Evolutionary conservation across 2,113 vertebrate species (phyloP).

Genomic region (Calidris pugnax): DNA sequence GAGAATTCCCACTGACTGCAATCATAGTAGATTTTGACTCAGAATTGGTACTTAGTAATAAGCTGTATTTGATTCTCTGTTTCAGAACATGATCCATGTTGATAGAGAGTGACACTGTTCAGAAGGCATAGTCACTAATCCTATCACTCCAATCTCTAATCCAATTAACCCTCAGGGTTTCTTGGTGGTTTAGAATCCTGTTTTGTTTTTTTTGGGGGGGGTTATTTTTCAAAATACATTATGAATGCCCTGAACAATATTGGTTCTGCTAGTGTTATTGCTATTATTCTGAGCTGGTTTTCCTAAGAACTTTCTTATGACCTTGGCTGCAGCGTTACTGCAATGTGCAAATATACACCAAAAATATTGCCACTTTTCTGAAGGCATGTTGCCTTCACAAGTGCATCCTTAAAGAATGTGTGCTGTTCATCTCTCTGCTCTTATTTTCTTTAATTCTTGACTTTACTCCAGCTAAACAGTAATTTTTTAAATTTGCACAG

Average conservation of each 20-base stretch:
- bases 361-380: neutral
- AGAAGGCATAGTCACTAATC: neutral
- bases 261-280: neutral
- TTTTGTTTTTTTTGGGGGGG: fast-evolving
- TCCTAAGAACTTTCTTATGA: neutral
- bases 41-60: neutral
- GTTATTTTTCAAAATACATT: neutral
- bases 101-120: neutral
- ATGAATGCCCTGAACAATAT: neutral
- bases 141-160: neutral
- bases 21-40: neutral
- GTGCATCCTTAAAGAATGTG: neutral
- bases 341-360: neutral
- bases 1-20: neutral
- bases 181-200: neutral
- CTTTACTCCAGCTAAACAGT: neutral
- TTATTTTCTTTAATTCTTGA: neutral
- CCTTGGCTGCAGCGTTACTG: neutral
- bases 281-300: neutral
- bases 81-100: neutral
- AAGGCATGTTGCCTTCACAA: neutral
- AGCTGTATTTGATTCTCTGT: neutral
- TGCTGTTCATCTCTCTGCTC: neutral
- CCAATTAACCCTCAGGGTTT: neutral
- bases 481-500: neutral